These are phyloP conservation scores for Apocrypta bakeri DNA, from an alignment of 1,140 invertebrate genomes.

Conservation along the genomic window DNA sequence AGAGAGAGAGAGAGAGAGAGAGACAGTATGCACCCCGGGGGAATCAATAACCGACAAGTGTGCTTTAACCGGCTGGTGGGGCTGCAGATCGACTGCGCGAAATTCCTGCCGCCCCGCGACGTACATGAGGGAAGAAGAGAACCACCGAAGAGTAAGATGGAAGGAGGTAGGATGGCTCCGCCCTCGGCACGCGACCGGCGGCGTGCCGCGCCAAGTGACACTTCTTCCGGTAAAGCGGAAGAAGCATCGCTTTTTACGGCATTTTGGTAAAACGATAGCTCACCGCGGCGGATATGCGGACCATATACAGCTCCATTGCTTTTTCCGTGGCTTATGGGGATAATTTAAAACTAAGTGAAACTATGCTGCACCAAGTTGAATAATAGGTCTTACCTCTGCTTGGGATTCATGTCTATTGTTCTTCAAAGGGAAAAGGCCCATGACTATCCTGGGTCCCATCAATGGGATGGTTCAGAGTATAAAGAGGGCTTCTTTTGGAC, in stretches of 20 bases:
- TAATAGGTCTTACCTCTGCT: too few species aligned
- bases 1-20: slow-evolving; percentile 17
- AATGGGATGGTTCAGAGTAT: too few species aligned
- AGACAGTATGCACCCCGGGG: slow-evolving; percentile 68
- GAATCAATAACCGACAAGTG: slow-evolving; percentile 73
- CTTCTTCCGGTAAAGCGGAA: background rate
- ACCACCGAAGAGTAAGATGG: background rate
- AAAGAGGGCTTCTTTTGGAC: too few species aligned
- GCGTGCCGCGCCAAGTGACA: slow-evolving; percentile 52
- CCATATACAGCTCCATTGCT: background rate
- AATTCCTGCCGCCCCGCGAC: slow-evolving; percentile 12
- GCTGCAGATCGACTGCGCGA: slow-evolving; percentile 43
- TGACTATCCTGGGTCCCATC: too few species aligned
- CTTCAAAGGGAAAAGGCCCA: too few species aligned
- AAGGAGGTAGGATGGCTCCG: slow-evolving; percentile 59
- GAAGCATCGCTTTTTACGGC: background rate
- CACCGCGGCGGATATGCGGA: background rate
- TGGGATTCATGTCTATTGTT: too few species aligned
- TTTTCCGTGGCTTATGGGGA: background rate
- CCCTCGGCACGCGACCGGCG: slow-evolving; percentile 72
- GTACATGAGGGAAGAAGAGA: slow-evolving; percentile 29
- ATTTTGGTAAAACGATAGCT: background rate
- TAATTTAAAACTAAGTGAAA: too few species aligned
- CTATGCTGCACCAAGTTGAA: too few species aligned
- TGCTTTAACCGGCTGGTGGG: slow-evolving; percentile 57